These are phyloP conservation scores for Phalacrocorax brasilianus DNA, from an alignment of 2,113 vertebrate genomes.

Conservation along the genomic window DNA sequence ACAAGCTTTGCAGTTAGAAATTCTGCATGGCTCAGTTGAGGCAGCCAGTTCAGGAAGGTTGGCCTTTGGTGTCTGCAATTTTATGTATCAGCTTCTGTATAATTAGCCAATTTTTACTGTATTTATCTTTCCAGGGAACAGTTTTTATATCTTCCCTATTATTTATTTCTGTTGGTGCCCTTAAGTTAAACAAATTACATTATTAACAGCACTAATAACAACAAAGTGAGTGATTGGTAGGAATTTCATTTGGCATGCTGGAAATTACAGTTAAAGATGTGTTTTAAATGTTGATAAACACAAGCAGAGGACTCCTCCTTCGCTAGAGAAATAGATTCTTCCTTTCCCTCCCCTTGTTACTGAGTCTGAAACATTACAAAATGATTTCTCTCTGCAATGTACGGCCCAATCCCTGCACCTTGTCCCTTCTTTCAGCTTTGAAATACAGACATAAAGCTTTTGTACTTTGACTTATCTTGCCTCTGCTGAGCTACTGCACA, in stretches of 20 bases:
- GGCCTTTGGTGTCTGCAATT: neutral
- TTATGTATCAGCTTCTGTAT: neutral
- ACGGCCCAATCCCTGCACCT: neutral
- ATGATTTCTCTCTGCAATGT: neutral
- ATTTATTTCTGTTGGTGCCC: neutral
- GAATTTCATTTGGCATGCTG: neutral
- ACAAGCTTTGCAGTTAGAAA: neutral
- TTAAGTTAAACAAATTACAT: slow-evolving; percentile 1
- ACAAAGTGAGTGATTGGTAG: slow-evolving; percentile 15
- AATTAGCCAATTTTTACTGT: neutral
- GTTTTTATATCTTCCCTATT: neutral
- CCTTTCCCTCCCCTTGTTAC: neutral
- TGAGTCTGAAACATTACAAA: neutral
- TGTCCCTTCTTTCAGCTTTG: neutral
- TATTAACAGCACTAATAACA: neutral
- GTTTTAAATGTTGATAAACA: slow-evolving; percentile 33
- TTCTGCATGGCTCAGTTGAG: neutral
- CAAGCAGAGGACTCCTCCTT: neutral
- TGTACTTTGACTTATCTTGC: neutral
- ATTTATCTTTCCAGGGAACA: neutral
- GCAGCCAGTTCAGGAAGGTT: neutral
- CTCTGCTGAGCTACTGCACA: neutral
- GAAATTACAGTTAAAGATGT: neutral
- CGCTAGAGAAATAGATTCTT: neutral
- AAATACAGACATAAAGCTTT: neutral